Evolutionary conservation across 64 coral and sea anemone genomes (phyloP).

Genomic region (Dendronephthya gigantea): DNA sequence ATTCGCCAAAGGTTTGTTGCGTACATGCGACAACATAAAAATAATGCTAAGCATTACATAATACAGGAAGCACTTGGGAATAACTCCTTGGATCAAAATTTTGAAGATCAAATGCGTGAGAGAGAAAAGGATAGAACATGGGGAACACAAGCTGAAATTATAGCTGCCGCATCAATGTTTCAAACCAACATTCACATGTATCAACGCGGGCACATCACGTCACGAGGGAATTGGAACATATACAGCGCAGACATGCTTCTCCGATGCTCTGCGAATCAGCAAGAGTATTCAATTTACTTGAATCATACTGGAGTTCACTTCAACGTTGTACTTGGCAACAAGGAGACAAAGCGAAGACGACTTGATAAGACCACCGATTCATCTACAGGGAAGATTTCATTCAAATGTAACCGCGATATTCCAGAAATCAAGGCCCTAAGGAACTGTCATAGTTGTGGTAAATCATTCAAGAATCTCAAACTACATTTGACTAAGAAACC

Average conservation of each 20-base stretch:
- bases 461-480: slow-evolving; percentile 16
- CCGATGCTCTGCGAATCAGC: not conserved
- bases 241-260: not conserved
- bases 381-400: too few species aligned
- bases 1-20: slow-evolving; percentile 21
- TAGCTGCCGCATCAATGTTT: slow-evolving; percentile 9
- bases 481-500: slow-evolving; percentile 14
- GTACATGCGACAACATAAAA: slow-evolving; percentile 31
- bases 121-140: not conserved
- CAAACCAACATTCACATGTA: not conserved
- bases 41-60: slow-evolving; percentile 5
- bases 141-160: slow-evolving; percentile 14
- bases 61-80: not conserved
- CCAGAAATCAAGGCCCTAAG: not conserved
- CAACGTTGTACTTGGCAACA: not conserved
- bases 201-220: not conserved
- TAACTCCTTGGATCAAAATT: slow-evolving; percentile 9
- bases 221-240: not conserved
- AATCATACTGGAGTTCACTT: not conserved
- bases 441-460: not conserved
- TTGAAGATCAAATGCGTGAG: slow-evolving; percentile 14
- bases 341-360: not conserved
- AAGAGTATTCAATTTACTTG: not conserved
- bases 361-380: too few species aligned
- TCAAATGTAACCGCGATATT: too few species aligned